Evolutionary conservation across 2,888 invertebrate species (phyloP).

Genomic region (Lithodes maja): DNA sequence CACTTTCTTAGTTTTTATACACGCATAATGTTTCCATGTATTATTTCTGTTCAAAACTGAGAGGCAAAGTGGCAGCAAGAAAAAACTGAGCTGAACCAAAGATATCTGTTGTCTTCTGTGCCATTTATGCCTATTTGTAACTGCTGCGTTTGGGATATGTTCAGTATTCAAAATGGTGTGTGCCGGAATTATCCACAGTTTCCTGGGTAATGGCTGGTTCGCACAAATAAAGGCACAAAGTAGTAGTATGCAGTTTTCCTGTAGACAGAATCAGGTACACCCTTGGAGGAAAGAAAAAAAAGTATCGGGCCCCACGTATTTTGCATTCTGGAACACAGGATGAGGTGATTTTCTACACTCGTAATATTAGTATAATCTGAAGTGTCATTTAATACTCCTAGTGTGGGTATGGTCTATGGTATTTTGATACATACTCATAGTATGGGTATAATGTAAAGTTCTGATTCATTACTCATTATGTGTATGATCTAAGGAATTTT

Average conservation of each 20-base stretch:
- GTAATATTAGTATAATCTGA: too few relatives aligned
- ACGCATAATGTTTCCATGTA: constrained; percentile 53
- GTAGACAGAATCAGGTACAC: constrained; percentile 50
- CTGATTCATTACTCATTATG: too few relatives aligned
- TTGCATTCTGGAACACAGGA: too few relatives aligned
- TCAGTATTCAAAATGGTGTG: constrained; percentile 16
- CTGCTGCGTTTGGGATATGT: constrained; percentile 32
- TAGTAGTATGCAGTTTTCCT: constrained; percentile 2
- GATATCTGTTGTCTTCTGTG: constrained; percentile 53
- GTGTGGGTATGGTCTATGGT: too few relatives aligned
- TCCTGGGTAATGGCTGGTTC: constrained; percentile 27
- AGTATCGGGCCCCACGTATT: too few relatives aligned
- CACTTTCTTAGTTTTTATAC: constrained; percentile 59
- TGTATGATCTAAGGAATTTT: too few relatives aligned
- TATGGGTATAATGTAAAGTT: too few relatives aligned
- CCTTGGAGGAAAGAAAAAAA: not conserved
- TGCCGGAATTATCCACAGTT: constrained; percentile 28
- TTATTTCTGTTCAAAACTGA: constrained; percentile 51
- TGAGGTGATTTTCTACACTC: too few relatives aligned
- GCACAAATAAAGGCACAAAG: constrained; percentile 25
- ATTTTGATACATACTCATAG: too few relatives aligned
- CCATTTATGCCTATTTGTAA: constrained; percentile 36
- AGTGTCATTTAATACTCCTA: too few relatives aligned
- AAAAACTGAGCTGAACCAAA: constrained; percentile 51
- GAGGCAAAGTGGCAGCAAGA: constrained; percentile 59